Evolutionary conservation across 2,888 invertebrate species (phyloP), one percentile per base, ranked within the genome.

Genomic region (Chironomus riparius): DNA sequence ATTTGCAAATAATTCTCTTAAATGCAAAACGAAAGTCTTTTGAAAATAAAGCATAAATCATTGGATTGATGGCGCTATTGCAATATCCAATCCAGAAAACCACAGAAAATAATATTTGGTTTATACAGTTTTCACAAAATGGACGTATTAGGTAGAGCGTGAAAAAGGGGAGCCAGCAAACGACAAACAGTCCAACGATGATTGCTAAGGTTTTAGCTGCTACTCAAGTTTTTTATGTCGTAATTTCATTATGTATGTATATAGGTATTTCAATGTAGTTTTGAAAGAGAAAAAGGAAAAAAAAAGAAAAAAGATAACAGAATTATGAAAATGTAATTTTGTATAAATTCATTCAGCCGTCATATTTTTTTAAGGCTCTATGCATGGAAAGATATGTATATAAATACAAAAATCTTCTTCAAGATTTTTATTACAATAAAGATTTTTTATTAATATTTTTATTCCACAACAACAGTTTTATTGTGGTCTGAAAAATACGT

Each of bases 71-170:
- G 4, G 97, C 97, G 0, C 95, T 95, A 84, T 98, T 98, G 85
- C 96, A 95, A 85, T 98, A 98, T 1, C 98, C 98, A 78, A 98
- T 87, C 97, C 98, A 98, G 85, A 98, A 97, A 21, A 97, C 89
- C 38, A 97, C 89, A 12, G 95, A 94, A 86, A 97, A 97, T 76
- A 95, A 87, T 77, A 94, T 86, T 0, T 91, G 91, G 78, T 92
- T 90, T 56, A 96, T 94, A 83, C 95, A 95, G 77, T 91, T 88
- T 65, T 89, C 90, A 82, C 94, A 95, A 83, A 94, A 97, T 0
- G 95, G 96, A 12, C 94, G 88, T 76, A 96, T 89, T 70, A 97
- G 88, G 83, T 97, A 97, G 86, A 96, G 93, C 68, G 95, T 95
- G 86, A 98, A 97, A 86, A 98, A 98, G 0, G 97, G 97, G 76